Base-by-base conservation (phyloP, 2,113 vertebrate genomes). In the Struthidea cinerea region DNA sequence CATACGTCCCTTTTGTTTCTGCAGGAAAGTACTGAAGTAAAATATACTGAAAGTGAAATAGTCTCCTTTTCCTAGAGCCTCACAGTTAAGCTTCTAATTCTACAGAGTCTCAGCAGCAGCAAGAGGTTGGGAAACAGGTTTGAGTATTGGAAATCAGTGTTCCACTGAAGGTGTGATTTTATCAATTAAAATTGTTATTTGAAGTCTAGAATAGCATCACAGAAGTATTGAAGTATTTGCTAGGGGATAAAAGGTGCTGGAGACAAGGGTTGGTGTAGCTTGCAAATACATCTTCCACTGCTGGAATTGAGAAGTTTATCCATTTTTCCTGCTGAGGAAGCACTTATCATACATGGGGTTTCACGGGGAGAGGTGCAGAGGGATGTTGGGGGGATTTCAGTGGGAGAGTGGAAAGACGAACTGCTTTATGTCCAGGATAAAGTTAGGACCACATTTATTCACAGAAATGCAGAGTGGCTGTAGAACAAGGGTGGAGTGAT, bases 1-100 rank as follows among this genome's bases (percentile, higher is more conserved):
- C 74, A 64, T 73, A 56, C 33, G 22, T 57, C 30, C 49, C 77
- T 92, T 92, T 84, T 89, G 46, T 87, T 94, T 85, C 87, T 93
- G 56, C 73, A 81, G 76, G 42, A 80, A 92, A 78, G 27, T 44
- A 70, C 56, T 84, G 68, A 83, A 70, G 52, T 67, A 81, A 69
- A 96, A 57, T 56, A 35, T 46, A 83, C 15, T 56, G 73, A 64
- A 84, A 84, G 46, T 30, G 69, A 74, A 87, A 65, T 35, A 80
- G 52, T 56, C 49, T 92, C 41, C 42, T 90, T 92, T 86, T 77
- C n/a, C 60, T 78, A 71, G 68, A 84, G 39, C 79, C 52, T 81
- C 56, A 75, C 41, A 84, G 50, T 71, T 92, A 74, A 88, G 41
- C 53, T 93, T 53, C 71, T 92, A 90, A 52, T 89, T 57, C 83